Evolutionary conservation across 2,888 invertebrate genomes (phyloP), one percentile per base, ranked within the genome.

Genomic region (Chloromyia formosa): DNA sequence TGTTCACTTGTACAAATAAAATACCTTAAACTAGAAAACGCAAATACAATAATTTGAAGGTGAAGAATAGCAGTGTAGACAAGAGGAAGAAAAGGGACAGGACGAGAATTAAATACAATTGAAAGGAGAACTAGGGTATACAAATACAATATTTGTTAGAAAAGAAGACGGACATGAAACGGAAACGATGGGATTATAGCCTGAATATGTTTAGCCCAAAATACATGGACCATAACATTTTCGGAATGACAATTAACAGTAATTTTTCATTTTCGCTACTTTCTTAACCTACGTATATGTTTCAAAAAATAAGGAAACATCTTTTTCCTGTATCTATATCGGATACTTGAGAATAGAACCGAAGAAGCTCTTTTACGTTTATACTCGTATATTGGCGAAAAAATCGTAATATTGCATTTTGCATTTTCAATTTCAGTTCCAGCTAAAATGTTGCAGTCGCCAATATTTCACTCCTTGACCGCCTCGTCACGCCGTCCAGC

Each of bases 211-310:
- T 12, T 49, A 10, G 3, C 12, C 1, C 4, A 56, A 16, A 49
- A 45, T 20, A 49, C 20, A 22, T 16, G 66, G 22, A 45, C n/a
- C 12, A 64, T 9, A 23, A 66, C 66, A 45, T 66, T 45, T 45
- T 18, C 66, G 66, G 66, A 66, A 66, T 66, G 66, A 66, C 66
- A 22, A 66, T 10, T 49, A 22, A 7, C 16, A 22, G 49, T 35
- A 35, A 35, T 2, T 4, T 35, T 7, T 35, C 27, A 2, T 35
- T 35, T 35, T 35, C 27, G 27, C 27, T 35, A 7, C 27, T 35
- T 35, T 35, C 27, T 35, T 35, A 35, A 35, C 3, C 27, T 35
- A 35, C 27, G 27, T 35, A 35, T 35, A 35, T 35, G 27, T 35
- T 35, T 56, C 20, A 56, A n/a, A 56, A 20, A 56, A 16, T 20